Conservation (phyloP, 2,888 invertebrate genomes). For the Amphipyra tragopoginis region DNA sequence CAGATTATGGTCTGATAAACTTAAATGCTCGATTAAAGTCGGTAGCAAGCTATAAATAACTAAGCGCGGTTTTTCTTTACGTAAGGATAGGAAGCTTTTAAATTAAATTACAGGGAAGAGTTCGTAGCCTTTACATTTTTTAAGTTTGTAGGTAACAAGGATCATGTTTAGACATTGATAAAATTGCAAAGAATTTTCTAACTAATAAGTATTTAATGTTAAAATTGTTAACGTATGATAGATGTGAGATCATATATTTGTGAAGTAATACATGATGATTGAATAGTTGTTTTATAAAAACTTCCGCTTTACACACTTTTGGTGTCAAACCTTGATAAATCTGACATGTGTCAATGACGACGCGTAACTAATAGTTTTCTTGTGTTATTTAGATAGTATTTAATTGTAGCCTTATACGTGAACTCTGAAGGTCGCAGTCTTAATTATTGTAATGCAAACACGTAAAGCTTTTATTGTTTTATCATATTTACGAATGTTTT, state of each 20-base stretch:
- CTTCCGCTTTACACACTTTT: slow-evolving; percentile 23
- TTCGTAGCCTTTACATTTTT: not conserved
- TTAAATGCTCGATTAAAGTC: slow-evolving; percentile 8
- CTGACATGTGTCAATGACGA: slow-evolving; percentile 9
- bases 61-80: not conserved
- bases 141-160: not conserved
- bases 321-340: slow-evolving; percentile 34
- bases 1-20: slow-evolving; percentile 8
- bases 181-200: not conserved
- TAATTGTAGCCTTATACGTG: slow-evolving; percentile 3
- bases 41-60: slow-evolving; percentile 1
- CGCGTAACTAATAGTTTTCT: not conserved
- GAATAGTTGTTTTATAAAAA: slow-evolving; percentile 16
- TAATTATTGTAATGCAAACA: not conserved
- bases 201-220: not conserved
- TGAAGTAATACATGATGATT: not conserved
- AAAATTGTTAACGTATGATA: not conserved
- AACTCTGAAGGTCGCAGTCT: no score
- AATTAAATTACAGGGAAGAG: not conserved
- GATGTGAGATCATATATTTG: slow-evolving; percentile 8
- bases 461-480: slow-evolving; percentile 2
- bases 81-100: not conserved
- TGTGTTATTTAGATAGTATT: slow-evolving; percentile 7
- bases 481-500: slow-evolving; percentile 14
- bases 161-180: not conserved